Evolutionary conservation across 1,140 invertebrate species (phyloP).

Genomic region (Magallana angulata): DNA sequence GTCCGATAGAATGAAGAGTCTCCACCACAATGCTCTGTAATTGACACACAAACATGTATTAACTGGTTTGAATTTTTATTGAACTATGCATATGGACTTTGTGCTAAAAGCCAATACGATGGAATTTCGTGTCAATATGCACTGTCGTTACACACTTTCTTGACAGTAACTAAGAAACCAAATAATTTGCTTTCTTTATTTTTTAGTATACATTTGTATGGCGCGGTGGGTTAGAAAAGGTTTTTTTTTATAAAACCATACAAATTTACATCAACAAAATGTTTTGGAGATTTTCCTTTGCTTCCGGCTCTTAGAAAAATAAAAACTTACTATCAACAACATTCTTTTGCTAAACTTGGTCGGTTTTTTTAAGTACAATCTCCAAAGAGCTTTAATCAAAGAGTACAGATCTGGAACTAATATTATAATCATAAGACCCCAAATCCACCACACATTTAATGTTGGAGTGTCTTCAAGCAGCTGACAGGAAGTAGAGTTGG

Average conservation of each 20-base stretch:
- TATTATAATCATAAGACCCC: not conserved
- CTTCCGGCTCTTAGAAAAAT: not conserved
- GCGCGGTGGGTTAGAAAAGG: too few relatives aligned
- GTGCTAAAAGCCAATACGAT: too few relatives aligned
- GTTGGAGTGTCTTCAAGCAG: not conserved
- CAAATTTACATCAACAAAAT: too few relatives aligned
- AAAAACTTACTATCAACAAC: not conserved
- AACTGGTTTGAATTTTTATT: not conserved
- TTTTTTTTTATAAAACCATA: too few relatives aligned
- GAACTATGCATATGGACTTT: too few relatives aligned
- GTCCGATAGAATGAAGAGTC: not conserved
- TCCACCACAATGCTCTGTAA: not conserved
- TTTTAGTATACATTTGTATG: too few relatives aligned
- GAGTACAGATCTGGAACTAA: conserved; percentile 4
- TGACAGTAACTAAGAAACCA: too few relatives aligned
- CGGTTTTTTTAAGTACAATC: not conserved
- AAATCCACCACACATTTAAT: conserved; percentile 6
- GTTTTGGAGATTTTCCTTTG: too few relatives aligned
- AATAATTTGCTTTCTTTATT: too few relatives aligned
- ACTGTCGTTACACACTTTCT: too few relatives aligned
- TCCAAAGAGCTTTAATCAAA: not conserved
- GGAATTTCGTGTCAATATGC: too few relatives aligned
- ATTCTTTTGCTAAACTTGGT: not conserved
- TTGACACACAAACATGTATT: too few relatives aligned
- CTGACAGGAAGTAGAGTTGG: not conserved